Base-by-base conservation (phyloP, 2,113 vertebrate genomes). In the Neopipo cinnamomea region DNA sequence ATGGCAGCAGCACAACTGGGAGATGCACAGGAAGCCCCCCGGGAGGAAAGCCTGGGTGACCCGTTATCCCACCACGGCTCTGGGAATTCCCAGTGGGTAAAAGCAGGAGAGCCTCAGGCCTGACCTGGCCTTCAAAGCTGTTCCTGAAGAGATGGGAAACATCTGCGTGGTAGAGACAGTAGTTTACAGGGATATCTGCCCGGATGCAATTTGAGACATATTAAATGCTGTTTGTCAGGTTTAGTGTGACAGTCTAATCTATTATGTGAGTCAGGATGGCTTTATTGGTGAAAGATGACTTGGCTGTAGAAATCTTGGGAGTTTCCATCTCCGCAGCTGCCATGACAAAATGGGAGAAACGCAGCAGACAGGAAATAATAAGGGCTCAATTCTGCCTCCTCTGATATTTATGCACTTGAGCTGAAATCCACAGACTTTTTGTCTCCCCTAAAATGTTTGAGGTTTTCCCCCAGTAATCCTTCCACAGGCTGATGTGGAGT, bases 191-290 rank as follows among this genome's bases (percentile, higher is more conserved):
- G 89, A 27, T 91, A 89, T 85, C 80, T 75, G 89, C 81, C 73
- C 5, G 1, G 85, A 71, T 53, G 67, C 63, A 91, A 79, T 83
- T 73, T 71, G 89, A 93, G 90, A 58, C 58, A n/a, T 55, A 86
- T 77, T 95, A 90, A 91, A 91, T 50, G 63, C 37, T 88, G 67
- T 95, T 93, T 94, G 75, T 88, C 83, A 93, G 88, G 88, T 88
- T 97, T 44, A 90, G 71, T 67, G 85, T 74, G 91, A 90, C 92
- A 94, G 87, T 41, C 77, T 82, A 76, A 94, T 90, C 85, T 94
- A 79, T 88, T 63, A 79, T 30, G 88, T 85, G 93, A 96, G 85
- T 93, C 92, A 86, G 55, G 16, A 77, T 44, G 71, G 85, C 78
- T 94, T 93, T 91, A 77, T 20, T 85, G 80, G 75, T 88, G 90